Conservation (phyloP, 2,113 vertebrate genomes). For the Rhinolophus sinicus region DNA sequence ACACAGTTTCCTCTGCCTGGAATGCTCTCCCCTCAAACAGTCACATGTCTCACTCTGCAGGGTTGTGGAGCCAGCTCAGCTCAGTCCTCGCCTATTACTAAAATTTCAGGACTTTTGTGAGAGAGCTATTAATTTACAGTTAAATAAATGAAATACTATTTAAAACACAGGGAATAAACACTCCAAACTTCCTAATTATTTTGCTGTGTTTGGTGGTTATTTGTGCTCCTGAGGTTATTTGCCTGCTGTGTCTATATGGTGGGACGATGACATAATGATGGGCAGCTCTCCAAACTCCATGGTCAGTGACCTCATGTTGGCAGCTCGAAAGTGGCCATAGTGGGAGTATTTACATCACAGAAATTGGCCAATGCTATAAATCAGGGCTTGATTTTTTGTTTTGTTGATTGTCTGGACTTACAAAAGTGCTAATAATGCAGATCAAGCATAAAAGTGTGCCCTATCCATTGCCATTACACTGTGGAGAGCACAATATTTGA, state of each 20-base stretch:
- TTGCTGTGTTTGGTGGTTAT: background rate
- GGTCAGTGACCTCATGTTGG: accelerated
- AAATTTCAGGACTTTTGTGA: background rate
- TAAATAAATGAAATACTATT: background rate
- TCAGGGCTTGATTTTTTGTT: background rate
- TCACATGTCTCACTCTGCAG: accelerated
- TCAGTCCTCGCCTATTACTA: background rate
- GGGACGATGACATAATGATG: accelerated
- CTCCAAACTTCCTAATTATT: background rate
- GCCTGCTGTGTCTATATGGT: accelerated
- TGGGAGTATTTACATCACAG: background rate
- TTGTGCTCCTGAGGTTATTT: background rate
- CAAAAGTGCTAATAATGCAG: background rate
- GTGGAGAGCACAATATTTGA: background rate
- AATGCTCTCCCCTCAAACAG: background rate
- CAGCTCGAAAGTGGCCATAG: background rate
- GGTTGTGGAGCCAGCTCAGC: accelerated
- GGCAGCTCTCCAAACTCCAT: background rate
- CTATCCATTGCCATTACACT: background rate
- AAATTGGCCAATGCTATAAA: background rate
- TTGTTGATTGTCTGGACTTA: background rate
- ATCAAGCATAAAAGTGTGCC: background rate
- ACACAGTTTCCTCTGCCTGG: background rate
- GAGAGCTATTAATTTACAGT: background rate
- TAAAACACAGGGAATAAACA: background rate